Base-by-base conservation (phyloP, 2,797 vertebrate species). In the Anguilla pacifica region DNA sequence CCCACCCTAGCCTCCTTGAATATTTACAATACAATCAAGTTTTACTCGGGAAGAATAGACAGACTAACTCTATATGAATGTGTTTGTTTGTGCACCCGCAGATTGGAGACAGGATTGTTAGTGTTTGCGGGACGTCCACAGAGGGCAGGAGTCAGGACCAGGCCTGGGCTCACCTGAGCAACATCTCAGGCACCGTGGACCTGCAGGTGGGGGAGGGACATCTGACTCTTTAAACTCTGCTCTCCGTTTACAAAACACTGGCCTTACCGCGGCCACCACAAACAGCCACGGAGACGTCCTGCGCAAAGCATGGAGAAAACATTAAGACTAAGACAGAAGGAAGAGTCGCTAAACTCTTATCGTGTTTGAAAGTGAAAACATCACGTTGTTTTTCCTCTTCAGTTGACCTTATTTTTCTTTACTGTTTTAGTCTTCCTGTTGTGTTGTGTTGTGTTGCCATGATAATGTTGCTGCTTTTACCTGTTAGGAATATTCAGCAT, bases 21-120 rank as follows among this genome's bases (percentile, higher is more conserved):
- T 53, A 11, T 53, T 53, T 2, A 57, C 55, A 57, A 13, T 17
- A 57, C 13, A 57, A 57, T 57, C 55, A 57, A 57, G 3, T 17
- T 15, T 13, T 57, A 3, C 13, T 3, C 15, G 15, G 55, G 11
- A 57, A 57, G 55, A 57, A 57, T 11, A 57, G 11, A 57, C 55
- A 57, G 55, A 13, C 70, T 35, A 28, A 74, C 70, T 10, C n/a
- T 15, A 57, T 13, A 57, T 57, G 10, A 9, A 35, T 0, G 31
- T 43, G 31, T 19, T 10, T 51, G 28, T 17, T 5, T 84, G 49
- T 43, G 2, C 25, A n/a, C 6, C 49, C 89, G 89, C 93, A 99
- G 97, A 95, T 95, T 89, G 97, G 98, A 67, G 97, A 98, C 91
- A 95, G 95, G 92, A 97, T 98, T 92, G 95, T 99, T 91, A 97